A percentile compares a stretch with the other conserved stretches of the same genome.
Conservation (phyloP, 1,140 invertebrate genomes). For the Euura lappo region DNA sequence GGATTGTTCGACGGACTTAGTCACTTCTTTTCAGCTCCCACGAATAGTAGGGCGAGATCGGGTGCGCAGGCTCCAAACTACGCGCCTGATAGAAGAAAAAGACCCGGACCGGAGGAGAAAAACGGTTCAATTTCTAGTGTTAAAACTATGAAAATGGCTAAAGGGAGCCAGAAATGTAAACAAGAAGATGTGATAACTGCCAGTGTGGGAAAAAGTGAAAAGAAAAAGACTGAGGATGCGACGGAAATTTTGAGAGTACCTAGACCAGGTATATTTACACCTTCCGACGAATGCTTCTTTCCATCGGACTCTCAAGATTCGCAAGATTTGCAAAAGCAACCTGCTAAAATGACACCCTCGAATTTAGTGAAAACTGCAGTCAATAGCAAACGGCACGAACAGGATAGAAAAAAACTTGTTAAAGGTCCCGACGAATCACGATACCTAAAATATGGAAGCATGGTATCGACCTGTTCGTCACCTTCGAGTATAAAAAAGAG, state of each 20-base stretch:
- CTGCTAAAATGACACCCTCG: conserved; percentile 65
- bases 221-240: conserved; percentile 15
- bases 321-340: conserved; percentile 30
- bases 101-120: conserved; percentile 35
- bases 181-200: background rate
- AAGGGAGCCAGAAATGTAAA: background rate
- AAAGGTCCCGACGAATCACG: conserved; percentile 42
- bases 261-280: conserved; percentile 45
- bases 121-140: conserved; percentile 22
- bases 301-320: conserved; percentile 19
- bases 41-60: conserved; percentile 62
- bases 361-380: conserved; percentile 71
- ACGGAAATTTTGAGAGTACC: conserved; percentile 31
- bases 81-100: conserved; percentile 59
- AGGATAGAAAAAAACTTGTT: conserved; percentile 52
- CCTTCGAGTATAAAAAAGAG: conserved; percentile 14
- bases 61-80: conserved; percentile 61
- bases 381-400: conserved; percentile 67
- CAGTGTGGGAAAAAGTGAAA: background rate
- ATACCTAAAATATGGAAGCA: conserved; percentile 10
- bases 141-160: background rate
- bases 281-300: conserved; percentile 41
- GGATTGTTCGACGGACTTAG: conserved; percentile 85
- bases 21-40: conserved; percentile 78
- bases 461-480: conserved; percentile 12